These are phyloP conservation scores for Malurus alboscapulatus DNA, from an alignment of 2,113 vertebrate species.

Conservation along the genomic window DNA sequence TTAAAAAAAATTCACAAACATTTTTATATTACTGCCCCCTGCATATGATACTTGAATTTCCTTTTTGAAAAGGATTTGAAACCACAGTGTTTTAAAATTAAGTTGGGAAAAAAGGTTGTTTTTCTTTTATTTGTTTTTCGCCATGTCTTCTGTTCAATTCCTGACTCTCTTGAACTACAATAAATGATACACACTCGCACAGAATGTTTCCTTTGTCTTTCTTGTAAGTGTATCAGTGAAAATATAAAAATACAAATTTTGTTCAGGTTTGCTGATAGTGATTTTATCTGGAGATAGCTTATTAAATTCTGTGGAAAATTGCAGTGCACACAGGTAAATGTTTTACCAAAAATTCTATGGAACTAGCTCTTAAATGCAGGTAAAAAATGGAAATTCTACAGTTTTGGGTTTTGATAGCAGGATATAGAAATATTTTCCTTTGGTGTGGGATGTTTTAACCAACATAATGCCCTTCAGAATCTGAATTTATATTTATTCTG, in stretches of 20 bases:
- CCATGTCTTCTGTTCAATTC: slow-evolving; percentile 78
- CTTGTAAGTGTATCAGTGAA: neutral
- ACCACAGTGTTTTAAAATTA: slow-evolving; percentile 79
- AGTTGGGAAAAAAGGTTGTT: slow-evolving; percentile 58
- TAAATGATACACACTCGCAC: slow-evolving; percentile 89
- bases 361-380: neutral
- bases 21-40: slow-evolving; percentile 78
- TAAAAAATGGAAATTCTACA: neutral
- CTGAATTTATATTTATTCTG: neutral
- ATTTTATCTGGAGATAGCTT: neutral
- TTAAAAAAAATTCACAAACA: slow-evolving; percentile 34
- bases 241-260: neutral
- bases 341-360: neutral
- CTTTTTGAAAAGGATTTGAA: slow-evolving; percentile 78
- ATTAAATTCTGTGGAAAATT: neutral
- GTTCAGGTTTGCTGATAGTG: neutral
- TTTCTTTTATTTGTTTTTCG: slow-evolving; percentile 64
- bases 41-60: slow-evolving; percentile 78
- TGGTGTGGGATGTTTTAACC: neutral
- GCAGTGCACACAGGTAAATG: neutral
- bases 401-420: neutral
- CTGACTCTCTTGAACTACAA: slow-evolving; percentile 91
- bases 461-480: neutral
- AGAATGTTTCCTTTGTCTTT: slow-evolving; percentile 18
- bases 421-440: neutral